These are phyloP conservation scores for Equus quagga DNA, from an alignment of 2,113 vertebrate species.

Conservation along the genomic window DNA sequence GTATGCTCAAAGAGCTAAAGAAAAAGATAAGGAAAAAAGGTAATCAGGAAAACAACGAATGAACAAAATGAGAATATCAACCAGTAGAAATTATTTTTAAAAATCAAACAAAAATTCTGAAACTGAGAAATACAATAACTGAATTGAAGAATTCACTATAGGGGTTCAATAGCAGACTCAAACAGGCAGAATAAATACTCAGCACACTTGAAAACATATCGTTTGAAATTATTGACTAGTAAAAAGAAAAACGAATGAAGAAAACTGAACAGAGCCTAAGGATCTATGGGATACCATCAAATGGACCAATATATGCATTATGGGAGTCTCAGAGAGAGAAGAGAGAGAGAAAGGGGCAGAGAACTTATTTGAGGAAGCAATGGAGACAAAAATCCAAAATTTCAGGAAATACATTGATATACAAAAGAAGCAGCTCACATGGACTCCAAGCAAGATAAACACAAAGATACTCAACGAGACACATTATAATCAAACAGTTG, in stretches of 20 bases:
- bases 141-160: neutral
- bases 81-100: neutral
- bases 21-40: neutral
- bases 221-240: neutral
- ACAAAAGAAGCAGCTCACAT: neutral
- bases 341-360: neutral
- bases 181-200: neutral
- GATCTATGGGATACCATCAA: neutral
- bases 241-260: neutral
- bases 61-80: neutral
- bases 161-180: neutral
- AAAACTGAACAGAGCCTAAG: neutral
- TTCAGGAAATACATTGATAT: neutral
- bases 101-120: neutral
- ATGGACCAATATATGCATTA: neutral
- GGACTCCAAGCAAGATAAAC: neutral
- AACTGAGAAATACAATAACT: neutral
- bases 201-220: neutral
- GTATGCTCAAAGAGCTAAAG: neutral
- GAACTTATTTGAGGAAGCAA: neutral
- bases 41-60: neutral
- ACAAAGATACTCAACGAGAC: neutral
- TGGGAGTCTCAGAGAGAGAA: neutral
- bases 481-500: neutral
- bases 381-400: neutral